Base-by-base conservation (phyloP, 2,113 vertebrate genomes). In the Bubo blakistoni region DNA sequence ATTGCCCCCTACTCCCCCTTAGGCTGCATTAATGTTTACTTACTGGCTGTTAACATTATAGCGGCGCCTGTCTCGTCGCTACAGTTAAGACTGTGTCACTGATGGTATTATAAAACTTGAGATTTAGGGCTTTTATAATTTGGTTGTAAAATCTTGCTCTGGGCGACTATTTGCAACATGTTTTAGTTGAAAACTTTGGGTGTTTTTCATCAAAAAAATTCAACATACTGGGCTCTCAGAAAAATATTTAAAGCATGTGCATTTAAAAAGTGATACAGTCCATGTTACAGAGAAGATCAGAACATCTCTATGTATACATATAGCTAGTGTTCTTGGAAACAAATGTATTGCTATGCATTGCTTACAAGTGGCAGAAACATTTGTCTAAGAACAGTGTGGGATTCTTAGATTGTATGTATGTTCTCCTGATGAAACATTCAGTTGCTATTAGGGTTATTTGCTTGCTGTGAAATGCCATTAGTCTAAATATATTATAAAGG, bases 71-170 rank as follows among this genome's bases (percentile, higher is more conserved):
- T 94, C 93, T 95, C 84, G 5, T 76, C 0, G 3, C 88, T 88
- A 1, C 66, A 66, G 57, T 66, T 88, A 59, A 44, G 13, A 49
- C 91, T 95, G 49, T 96, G 86, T 96, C 92, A 88, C 86, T 94
- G 96, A 72, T 91, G 91, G 70, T 70, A 65, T 95, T 97, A 93
- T 97, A 95, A 97, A 97, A 88, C 73, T 71, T 16, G 70, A 90
- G 71, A 85, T 93, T 96, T 94, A 94, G 66, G 54, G 34, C 51
- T 91, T 74, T 94, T 90, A 51, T 90, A 85, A 92, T 96, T 94
- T 92, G 88, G 58, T 95, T 95, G 82, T 97, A 97, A 97, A 97
- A 90, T 61, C 46, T 70, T 69, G 94, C 95, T 89, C 73, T 52
- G 67, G 93, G 94, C 83, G 5, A 57, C 34, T 85, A 46, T 77